A percentile compares a stretch with the other conserved stretches of the same genome.
phyloP scores from a whole-genome alignment of 2,113 vertebrate genomes.

The Scalopus aquaticus region DNA sequence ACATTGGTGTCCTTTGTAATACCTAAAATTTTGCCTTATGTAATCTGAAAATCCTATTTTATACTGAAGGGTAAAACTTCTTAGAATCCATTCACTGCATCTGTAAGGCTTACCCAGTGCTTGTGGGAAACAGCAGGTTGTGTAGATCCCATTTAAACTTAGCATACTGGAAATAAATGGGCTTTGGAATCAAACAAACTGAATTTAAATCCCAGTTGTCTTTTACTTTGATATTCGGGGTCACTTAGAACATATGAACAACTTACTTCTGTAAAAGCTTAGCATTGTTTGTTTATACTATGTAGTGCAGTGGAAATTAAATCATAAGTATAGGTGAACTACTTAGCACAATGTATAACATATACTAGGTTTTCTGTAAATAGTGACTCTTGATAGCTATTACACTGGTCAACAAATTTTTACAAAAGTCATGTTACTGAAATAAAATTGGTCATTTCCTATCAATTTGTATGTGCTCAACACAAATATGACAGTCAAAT shows the following conservation, averaged over 20 bases:
- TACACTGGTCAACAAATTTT: too few species aligned
- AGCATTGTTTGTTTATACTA: not conserved
- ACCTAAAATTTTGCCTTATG: not conserved
- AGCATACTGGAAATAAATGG: not conserved
- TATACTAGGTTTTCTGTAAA: not conserved
- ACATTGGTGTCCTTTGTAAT: not conserved
- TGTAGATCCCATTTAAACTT: not conserved
- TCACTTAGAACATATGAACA: not conserved
- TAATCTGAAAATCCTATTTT: not conserved
- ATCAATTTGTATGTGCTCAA: too few species aligned
- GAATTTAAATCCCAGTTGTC: not conserved
- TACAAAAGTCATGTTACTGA: too few species aligned
- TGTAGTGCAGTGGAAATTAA: not conserved
- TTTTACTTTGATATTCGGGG: not conserved
- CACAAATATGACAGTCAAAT: too few species aligned
- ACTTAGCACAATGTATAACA: not conserved
- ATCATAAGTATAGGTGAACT: not conserved
- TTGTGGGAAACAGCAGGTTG: not conserved
- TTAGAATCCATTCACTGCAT: not conserved
- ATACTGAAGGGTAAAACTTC: not conserved
- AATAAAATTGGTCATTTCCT: too few species aligned
- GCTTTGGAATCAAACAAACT: not conserved
- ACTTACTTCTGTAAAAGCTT: not conserved
- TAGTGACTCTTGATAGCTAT: not conserved
- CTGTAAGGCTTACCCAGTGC: not conserved